phyloP scores from a whole-genome alignment of 2,113 vertebrate genomes.

The Chaetops frenatus region DNA sequence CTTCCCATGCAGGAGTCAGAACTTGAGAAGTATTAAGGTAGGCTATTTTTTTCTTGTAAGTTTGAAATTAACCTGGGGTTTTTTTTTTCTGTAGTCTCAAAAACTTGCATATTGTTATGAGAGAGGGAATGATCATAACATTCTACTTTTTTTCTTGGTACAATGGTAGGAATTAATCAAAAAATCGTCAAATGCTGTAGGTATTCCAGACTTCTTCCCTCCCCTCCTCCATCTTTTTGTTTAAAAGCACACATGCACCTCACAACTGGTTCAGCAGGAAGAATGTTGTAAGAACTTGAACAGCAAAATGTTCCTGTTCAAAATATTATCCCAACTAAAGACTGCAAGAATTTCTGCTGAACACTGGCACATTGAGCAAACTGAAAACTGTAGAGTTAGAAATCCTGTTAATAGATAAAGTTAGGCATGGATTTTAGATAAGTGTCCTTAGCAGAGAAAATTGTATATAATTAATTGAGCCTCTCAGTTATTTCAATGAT shows the following conservation, averaged over 20 bases:
- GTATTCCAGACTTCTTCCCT: neutral
- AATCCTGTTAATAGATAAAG: neutral
- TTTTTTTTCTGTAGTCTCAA: neutral
- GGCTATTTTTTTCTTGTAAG: neutral
- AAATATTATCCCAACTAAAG: neutral
- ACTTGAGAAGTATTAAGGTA: neutral
- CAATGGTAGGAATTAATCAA: neutral
- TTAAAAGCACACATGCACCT: neutral
- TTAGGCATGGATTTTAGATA: neutral
- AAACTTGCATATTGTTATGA: neutral
- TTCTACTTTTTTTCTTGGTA: neutral
- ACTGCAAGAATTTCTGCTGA: neutral
- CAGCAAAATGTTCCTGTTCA: neutral
- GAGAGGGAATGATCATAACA: neutral
- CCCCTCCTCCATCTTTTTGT: fast-evolving
- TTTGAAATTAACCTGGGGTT: neutral
- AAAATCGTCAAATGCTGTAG: neutral
- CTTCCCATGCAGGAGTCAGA: neutral
- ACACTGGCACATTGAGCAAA: neutral
- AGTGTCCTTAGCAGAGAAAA: neutral
- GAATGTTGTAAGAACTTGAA: neutral
- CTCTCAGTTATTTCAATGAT: neutral
- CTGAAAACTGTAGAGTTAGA: neutral
- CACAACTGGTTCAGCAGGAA: neutral
- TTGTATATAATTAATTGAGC: neutral